These are phyloP conservation scores for Tylochromis polylepis DNA, from an alignment of 2,113 vertebrate species.

Conservation along the genomic window DNA sequence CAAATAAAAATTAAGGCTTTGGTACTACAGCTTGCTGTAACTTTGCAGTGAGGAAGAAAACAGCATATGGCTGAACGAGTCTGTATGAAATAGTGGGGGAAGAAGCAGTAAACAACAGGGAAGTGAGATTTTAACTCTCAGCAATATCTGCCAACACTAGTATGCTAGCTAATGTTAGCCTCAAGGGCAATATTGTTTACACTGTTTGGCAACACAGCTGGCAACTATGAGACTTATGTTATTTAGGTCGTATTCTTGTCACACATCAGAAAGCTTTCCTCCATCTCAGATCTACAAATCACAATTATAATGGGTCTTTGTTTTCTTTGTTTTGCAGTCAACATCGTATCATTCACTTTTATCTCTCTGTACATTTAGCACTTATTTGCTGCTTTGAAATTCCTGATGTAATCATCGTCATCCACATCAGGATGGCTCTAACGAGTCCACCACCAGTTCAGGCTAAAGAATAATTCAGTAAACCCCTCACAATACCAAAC, in stretches of 20 bases:
- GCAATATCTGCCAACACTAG: background rate
- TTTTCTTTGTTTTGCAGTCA: background rate
- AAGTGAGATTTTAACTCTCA: background rate
- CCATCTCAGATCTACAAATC: background rate
- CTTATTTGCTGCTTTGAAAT: background rate
- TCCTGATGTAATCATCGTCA: background rate
- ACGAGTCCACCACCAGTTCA: background rate
- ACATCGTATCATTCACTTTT: background rate
- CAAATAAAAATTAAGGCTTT: background rate
- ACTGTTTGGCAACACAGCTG: background rate
- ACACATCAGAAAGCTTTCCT: background rate
- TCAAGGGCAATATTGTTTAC: background rate
- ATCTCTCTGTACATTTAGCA: background rate
- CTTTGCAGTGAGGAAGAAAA: background rate
- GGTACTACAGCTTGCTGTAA: background rate
- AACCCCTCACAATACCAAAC: background rate
- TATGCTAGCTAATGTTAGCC: background rate
- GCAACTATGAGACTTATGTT: background rate
- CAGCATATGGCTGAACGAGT: background rate
- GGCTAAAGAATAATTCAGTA: background rate
- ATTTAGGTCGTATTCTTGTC: background rate
- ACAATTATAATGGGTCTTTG: background rate
- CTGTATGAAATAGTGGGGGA: background rate
- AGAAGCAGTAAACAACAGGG: background rate
- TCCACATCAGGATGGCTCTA: background rate